Evolutionary conservation across 1,140 invertebrate genomes (phyloP).

Genomic region (Zaprionus taronus): DNA sequence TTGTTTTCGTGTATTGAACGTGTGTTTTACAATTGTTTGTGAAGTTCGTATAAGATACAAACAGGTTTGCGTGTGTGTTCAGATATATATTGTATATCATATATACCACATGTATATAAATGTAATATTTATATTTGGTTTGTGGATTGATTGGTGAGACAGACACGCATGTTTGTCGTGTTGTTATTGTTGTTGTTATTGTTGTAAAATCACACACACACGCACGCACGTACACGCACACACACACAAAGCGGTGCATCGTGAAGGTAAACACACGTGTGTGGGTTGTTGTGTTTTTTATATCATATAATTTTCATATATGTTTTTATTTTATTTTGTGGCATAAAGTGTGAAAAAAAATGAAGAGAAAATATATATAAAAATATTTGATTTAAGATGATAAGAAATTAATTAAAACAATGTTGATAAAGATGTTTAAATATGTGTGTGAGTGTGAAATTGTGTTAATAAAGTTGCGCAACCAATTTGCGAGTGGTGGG

Average conservation of each 20-base stretch:
- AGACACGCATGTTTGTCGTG: conserved; percentile 34
- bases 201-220: conserved; percentile 28
- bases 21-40: conserved; percentile 58
- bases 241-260: conserved; percentile 54
- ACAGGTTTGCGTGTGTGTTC: neutral
- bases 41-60: conserved; percentile 28
- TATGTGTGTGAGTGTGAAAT: conserved; percentile 2
- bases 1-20: conserved; percentile 37
- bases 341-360: conserved; percentile 23
- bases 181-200: conserved; percentile 39
- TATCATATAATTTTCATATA: conserved; percentile 9
- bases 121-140: neutral
- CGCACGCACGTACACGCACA: conserved; percentile 33
- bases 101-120: conserved; percentile 1
- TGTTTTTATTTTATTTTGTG: conserved; percentile 5
- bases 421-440: neutral
- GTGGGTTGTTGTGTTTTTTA: conserved; percentile 23
- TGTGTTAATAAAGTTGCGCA: conserved; percentile 15
- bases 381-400: conserved; percentile 21
- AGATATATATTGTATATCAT: neutral
- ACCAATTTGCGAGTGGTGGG: conserved; percentile 7
- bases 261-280: conserved; percentile 11
- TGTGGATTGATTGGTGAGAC: conserved; percentile 16
- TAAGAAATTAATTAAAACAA: conserved; percentile 13
- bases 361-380: conserved; percentile 8